These are phyloP conservation scores for Karalla daura DNA, from an alignment of 2,797 vertebrate species.

Conservation along the genomic window DNA sequence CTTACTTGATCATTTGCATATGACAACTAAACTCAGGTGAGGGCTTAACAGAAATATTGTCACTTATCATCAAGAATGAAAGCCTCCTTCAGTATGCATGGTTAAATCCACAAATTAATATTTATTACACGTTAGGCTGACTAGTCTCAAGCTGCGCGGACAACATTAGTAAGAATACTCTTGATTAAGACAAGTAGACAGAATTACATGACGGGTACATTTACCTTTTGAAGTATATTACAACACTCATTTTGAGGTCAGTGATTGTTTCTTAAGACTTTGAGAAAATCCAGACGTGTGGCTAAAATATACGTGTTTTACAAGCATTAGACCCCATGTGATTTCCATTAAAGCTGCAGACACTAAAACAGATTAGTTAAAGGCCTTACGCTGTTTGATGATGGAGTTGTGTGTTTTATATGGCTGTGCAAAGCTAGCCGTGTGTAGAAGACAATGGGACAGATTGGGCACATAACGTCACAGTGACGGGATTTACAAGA, in stretches of 20 bases:
- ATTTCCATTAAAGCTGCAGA: not conserved
- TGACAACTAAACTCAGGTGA: constrained; percentile 14
- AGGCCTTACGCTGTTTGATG: not conserved
- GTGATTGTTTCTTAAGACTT: too few species aligned
- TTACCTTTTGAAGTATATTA: not conserved
- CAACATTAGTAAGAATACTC: not conserved
- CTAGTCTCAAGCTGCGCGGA: not conserved
- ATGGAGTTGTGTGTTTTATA: constrained; percentile 3
- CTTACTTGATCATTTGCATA: constrained; percentile 18
- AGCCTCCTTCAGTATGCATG: constrained; percentile 11
- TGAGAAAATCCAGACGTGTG: not conserved
- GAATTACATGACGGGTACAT: not conserved
- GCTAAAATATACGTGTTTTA: not conserved
- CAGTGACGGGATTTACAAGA: not conserved
- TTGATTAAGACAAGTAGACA: constrained; percentile 4
- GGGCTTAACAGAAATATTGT: not conserved
- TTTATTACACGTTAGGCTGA: constrained; percentile 16
- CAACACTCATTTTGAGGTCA: too few species aligned
- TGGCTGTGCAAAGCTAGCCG: not conserved
- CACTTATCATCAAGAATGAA: constrained; percentile 9
- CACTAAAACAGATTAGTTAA: constrained; percentile 13
- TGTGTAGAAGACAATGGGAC: not conserved
- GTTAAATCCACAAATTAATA: constrained; percentile 22
- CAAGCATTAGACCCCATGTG: not conserved
- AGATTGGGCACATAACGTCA: not conserved